Evolutionary conservation across 2,888 invertebrate genomes (phyloP), one percentile per base, ranked within the genome.

Genomic region (Drosophila setosimentum): DNA sequence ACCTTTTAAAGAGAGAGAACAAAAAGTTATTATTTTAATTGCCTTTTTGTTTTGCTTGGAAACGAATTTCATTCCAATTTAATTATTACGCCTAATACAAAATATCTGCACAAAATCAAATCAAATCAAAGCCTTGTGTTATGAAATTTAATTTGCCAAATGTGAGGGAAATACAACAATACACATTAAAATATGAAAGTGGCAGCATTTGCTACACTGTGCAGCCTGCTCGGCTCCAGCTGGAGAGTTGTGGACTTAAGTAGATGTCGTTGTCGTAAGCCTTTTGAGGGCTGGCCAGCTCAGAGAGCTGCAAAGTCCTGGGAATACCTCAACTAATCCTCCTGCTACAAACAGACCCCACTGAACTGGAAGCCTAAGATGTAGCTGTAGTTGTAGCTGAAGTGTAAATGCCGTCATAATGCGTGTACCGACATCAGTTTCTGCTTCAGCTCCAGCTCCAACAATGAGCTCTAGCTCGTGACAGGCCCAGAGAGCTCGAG

Each of bases 321-420:
- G 40, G 50, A 59, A 66, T 45, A 45, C 45, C 49, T 5, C 27
- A n/a, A 27, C 76, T 78, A 80, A 80, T 80, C 68, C 80, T 65
- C 24, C 29, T 37, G 29, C 73, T 18, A 62, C 24, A 50, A 49
- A 13, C 27, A 24, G 55, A 35, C 29, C 24, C n/a, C 32, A 21
- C 59, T 42, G 32, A 51, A 16, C 21, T 51, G 21, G 6, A 30
- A n/a, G 29, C 3, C n/a, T 4, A 49, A 69, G 68, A 78, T 72
- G 63, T 71, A 29, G 29, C 49, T 49, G 16, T 8, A 29, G 18
- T n/a, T 30, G 1, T 45, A 70, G 68, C 73, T 70, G 64, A 79
- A 83, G 84, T 87, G 85, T 71, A 89, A 85, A 85, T 85, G 85
- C 87, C 78, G 71, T 85, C 89, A 85, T 85, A 85, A 89, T 84